Base-by-base conservation (phyloP, 2,113 vertebrate species). In the Garra rufa region DNA sequence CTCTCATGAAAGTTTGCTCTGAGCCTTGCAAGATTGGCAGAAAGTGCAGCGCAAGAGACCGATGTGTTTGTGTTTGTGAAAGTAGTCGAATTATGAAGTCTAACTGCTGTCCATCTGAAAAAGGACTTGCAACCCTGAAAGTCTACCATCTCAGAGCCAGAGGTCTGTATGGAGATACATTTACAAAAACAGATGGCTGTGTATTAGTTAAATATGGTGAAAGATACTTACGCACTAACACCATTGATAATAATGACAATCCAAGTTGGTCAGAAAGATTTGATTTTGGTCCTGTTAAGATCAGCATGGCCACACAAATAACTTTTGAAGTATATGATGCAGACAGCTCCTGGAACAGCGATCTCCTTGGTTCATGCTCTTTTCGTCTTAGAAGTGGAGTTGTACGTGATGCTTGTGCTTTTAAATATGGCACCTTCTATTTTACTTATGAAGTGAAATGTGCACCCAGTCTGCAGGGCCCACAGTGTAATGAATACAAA, bases 81-180 rank as follows among this genome's bases (percentile, higher is more conserved):
- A 44, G 52, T 1, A 87, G 85, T 73, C 0, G 2, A 0, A 85
- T 84, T 14, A 24, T 91, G 11, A 63, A 15, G 52, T 91, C 87
- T 5, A 91, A 93, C 88, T 96, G 95, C 85, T 96, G 96, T 67
- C 92, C 95, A 11, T 48, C 81, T 34, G 50, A 86, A 6, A 89
- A 82, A 89, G 95, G 95, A 57, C 85, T 88, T 24, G 95, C 94
- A 19, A 90, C 55, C 3, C 80, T 96, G 11, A 81, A 76, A 19
- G 93, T 96, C 3, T 92, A 57, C 2, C 30, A 57, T 0, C 77
- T 91, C 1, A 46, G 38, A 30, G 95, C 92, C 0, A 0, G 2
- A 0, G 28, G 0, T 1, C 87, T 96, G 28, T 92, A 91, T 82
- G 96, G 95, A 7, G 95, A 96, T 59, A 0, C 0, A 0, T 0